Evolutionary conservation across 2,113 vertebrate genomes (phyloP), one percentile per base, ranked within the genome.

Genomic region (Mormyrus lacerda): DNA sequence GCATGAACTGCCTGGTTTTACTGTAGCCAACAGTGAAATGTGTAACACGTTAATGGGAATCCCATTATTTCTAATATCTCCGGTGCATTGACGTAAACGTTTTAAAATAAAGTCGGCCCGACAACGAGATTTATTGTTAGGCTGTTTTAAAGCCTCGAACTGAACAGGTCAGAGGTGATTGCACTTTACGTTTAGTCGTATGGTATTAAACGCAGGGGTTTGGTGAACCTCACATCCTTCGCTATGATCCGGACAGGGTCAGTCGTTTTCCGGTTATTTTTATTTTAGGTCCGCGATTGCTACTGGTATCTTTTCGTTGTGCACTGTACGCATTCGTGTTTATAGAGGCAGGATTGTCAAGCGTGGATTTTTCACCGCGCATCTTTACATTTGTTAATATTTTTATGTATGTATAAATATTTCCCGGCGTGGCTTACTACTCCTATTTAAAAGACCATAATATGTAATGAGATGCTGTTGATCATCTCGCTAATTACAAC

Each of bases 401-500:
- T 79, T 79, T 39, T 79, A 19, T 42, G 39, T 17, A 39, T 3
- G 73, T 19, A 19, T 79, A 42, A 79, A 42, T 35, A 79, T 79
- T 42, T 42, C 4, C 35, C 73, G 35, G 69, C 31, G 35, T 27
- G 3, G 69, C 35, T 76, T 76, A 39, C 69, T 76, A 39, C 69
- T 95, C 95, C 95, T 95, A 96, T 96, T 94, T 95, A 94, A 96
- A 96, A 96, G 97, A 96, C 96, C 97, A 97, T 98, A 97, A 98
- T 98, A 98, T 98, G 97, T 97, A 98, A 98, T 97, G 97, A 97
- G 97, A 97, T 97, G 97, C 98, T 99, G 98, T 99, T 99, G 98
- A 99, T 99, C 98, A 99, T 97, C 97, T 98, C 97, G 96, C 98
- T 99, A 99, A 99, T 99, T 99, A 99, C 98, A 97, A 91, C 91